Evolutionary conservation across 2,113 vertebrate species (phyloP).

Genomic region (Malaclemys terrapin): DNA sequence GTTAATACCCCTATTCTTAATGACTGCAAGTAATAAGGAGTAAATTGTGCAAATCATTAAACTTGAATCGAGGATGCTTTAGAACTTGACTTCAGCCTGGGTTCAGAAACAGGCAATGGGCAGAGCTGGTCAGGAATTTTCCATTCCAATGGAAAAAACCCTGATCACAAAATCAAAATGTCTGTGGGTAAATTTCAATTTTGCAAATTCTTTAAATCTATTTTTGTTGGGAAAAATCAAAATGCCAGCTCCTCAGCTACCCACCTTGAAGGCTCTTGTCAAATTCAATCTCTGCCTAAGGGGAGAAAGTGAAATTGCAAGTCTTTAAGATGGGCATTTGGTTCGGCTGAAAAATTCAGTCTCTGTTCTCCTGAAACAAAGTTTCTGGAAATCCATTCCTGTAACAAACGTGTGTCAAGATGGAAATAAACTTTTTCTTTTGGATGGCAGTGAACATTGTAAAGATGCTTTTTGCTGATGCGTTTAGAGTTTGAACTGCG

Average conservation of each 20-base stretch:
- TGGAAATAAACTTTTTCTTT: slow-evolving; percentile 17
- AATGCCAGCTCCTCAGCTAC: neutral
- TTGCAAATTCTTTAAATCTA: neutral
- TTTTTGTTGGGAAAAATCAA: neutral
- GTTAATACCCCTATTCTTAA: neutral
- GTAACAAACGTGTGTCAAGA: neutral
- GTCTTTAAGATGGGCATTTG: neutral
- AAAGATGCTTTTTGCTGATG: slow-evolving; percentile 41
- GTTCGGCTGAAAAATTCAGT: neutral
- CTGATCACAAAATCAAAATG: too few relatives aligned
- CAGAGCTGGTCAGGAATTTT: neutral
- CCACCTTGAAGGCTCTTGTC: neutral
- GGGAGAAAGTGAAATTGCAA: neutral
- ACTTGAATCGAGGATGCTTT: neutral
- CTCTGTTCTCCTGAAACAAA: neutral
- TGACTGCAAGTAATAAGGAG: neutral
- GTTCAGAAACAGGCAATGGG: neutral
- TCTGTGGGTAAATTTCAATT: neutral
- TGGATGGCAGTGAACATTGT: slow-evolving; percentile 25
- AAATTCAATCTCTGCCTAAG: neutral
- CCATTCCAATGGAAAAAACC: neutral
- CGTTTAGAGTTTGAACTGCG: slow-evolving; percentile 42
- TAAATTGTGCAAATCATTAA: neutral
- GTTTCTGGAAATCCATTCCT: neutral
- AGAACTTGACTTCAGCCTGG: neutral